Conservation (phyloP, 2,797 vertebrate species). For the Alfaro cultratus region DNA sequence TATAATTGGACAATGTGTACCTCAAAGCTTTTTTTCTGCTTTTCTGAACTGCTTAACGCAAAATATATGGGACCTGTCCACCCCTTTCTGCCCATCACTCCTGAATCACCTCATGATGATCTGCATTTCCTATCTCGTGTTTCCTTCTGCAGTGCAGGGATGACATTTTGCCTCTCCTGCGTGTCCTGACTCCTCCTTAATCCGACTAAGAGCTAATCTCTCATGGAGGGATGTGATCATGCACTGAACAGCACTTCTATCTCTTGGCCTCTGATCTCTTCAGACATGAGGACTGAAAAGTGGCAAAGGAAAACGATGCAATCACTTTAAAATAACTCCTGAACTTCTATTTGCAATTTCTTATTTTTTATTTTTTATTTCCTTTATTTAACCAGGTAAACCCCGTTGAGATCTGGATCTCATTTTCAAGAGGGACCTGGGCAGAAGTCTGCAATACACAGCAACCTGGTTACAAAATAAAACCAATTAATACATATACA, state of each 20-base stretch:
- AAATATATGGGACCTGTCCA: constrained; percentile 1
- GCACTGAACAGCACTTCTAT: constrained; percentile 28
- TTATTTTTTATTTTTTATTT: no score
- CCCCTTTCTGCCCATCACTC: constrained; percentile 14
- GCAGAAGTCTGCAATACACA: no score
- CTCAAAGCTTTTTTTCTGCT: background rate
- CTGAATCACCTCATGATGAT: background rate
- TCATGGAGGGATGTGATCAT: constrained; percentile 48
- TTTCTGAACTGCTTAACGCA: background rate
- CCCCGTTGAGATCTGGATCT: no score
- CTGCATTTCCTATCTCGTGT: background rate
- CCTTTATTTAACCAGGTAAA: no score
- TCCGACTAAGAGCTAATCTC: constrained; percentile 79
- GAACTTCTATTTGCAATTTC: background rate
- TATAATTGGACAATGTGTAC: background rate
- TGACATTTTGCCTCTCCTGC: constrained; percentile 69
- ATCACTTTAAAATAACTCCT: background rate
- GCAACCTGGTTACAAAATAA: no score
- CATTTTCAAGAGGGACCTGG: no score
- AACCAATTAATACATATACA: no score
- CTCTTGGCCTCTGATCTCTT: constrained; percentile 8
- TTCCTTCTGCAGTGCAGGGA: constrained; percentile 22
- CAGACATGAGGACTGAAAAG: constrained; percentile 57
- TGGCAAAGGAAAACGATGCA: constrained; percentile 6
- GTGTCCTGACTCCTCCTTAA: constrained; percentile 64